Percentiles rank a stretch among this genome's conserved stretches.
Evolutionary conservation across 1,140 invertebrate genomes (phyloP).

Genomic region (Harlomillsia oculata): DNA sequence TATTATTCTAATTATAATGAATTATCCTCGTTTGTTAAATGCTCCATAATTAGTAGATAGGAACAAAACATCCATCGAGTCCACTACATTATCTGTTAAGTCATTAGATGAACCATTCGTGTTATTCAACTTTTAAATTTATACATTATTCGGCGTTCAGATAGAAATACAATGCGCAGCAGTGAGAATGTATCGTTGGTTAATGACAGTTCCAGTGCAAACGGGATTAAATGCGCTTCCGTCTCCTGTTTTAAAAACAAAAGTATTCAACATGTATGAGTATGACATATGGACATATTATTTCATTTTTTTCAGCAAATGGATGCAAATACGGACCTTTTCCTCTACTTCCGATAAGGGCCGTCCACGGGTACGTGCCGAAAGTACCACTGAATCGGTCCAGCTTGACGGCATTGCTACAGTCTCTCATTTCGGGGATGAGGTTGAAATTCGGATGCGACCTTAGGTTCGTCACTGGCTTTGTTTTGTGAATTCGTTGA

Average conservation of each 20-base stretch:
- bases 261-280: neutral
- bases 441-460: conserved; percentile 19
- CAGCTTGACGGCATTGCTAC: conserved; percentile 21
- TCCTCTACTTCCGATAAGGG: conserved; percentile 30
- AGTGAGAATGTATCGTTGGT: no score
- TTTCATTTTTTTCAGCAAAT: neutral
- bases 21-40: no score
- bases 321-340: neutral
- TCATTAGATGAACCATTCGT: no score
- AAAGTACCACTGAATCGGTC: conserved; percentile 17
- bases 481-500: no score
- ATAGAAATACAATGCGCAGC: neutral
- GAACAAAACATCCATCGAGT: no score
- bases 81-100: no score
- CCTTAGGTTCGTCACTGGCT: neutral
- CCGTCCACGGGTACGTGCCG: conserved; percentile 30
- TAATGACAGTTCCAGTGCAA: conserved; percentile 32
- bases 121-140: no score
- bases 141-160: no score
- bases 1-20: no score
- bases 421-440: conserved; percentile 24
- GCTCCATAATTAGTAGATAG: no score
- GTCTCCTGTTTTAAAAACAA: conserved; percentile 2
- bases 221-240: conserved; percentile 11
- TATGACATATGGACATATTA: neutral